Conservation (phyloP, 1,140 invertebrate species). For the Aricia agestis region DNA sequence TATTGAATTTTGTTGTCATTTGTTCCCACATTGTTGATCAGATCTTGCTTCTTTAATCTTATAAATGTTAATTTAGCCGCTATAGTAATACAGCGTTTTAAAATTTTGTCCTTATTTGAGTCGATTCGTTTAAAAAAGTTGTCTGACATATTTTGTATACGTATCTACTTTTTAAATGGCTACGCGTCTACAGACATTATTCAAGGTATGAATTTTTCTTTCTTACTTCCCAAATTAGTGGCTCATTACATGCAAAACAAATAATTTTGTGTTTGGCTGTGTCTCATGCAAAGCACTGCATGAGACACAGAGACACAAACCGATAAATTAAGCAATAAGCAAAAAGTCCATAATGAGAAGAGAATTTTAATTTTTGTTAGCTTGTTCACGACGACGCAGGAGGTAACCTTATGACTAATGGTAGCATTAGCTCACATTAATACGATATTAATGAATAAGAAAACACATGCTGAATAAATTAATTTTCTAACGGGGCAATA, state of each 20-base stretch:
- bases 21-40: background rate
- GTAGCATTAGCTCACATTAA: background rate
- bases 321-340: background rate
- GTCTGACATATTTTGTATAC: too few relatives aligned
- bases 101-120: too few relatives aligned
- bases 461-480: background rate
- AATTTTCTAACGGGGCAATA: background rate
- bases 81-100: too few relatives aligned
- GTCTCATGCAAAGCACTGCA: background rate
- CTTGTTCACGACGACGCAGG: slow-evolving; percentile 2
- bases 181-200: too few relatives aligned
- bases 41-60: background rate
- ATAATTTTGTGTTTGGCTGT: background rate
- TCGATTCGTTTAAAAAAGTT: too few relatives aligned
- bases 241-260: too few relatives aligned
- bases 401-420: background rate
- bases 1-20: background rate
- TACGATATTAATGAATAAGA: slow-evolving; percentile 8
- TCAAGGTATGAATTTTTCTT: too few relatives aligned
- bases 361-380: background rate
- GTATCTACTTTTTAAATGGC: too few relatives aligned
- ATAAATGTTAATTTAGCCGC: too few relatives aligned
- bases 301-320: background rate
- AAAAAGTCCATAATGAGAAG: background rate
- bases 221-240: too few relatives aligned